Evolutionary conservation across 2,888 invertebrate genomes (phyloP), one percentile per base, ranked within the genome.

Genomic region (Coelinius sp.): DNA sequence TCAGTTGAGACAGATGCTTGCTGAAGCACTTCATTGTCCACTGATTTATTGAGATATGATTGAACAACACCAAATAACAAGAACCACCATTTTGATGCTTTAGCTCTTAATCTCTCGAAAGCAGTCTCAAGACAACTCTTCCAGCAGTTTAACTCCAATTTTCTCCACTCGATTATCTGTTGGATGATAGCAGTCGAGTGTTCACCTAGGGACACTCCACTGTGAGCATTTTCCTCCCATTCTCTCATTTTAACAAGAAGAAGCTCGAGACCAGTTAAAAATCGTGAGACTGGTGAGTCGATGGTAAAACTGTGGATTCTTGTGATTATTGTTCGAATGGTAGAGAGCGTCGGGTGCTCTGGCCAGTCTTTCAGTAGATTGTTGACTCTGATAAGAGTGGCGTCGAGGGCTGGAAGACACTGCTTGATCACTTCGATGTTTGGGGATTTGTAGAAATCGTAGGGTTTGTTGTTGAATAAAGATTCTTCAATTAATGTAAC

Each of bases 211-310:
- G 95, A 95, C 73, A 98, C 96, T 5, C 93, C 94, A 77, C 91
- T 92, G 81, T 96, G 96, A 0, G 98, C 97, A 78, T 95, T 94
- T 80, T 94, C 93, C 86, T 98, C 96, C 98, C 98, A 98, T 81
- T 97, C 94, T 76, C 97, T 92, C 65, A 95, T 90, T 81, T 95
- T 94, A 74, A 93, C 93, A 0, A 98, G 89, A 0, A 99, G 89
- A 62, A 97, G 89, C 87, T 99, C 99, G 67, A 99, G 89, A 0
- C 98, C 98, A 0, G 95, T 94, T 1, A 97, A 91, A 83, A 96
- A 97, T 77, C 97, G 93, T 73, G 96, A 94, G 2, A 99, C 89
- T 0, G 98, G 94, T 75, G 95, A 94, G 0, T 93, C 93, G 0
- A 96, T 90, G 0, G 95, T 91, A 85, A 98, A 95, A 17, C 88